Evolutionary conservation across 2,888 invertebrate species (phyloP).

Genomic region (Aromia moschata): DNA sequence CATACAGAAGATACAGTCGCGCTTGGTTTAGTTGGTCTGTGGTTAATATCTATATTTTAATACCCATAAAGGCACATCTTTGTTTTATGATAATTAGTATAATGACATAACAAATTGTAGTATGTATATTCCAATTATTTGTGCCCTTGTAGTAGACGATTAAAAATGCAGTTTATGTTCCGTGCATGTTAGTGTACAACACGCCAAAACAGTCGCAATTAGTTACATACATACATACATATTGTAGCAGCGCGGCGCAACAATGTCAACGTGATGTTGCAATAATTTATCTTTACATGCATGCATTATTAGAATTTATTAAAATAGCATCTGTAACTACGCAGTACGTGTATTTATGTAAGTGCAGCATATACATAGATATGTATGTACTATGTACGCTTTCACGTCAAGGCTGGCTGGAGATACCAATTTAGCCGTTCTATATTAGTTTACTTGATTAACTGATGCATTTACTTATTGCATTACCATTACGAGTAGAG

Average conservation of each 20-base stretch:
- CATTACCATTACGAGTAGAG: too few species aligned
- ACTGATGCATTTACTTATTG: slow-evolving; percentile 1
- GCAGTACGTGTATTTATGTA: slow-evolving; percentile 6
- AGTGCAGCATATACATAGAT: slow-evolving; percentile 1
- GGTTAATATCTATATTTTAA: too few species aligned
- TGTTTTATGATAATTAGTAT: background rate
- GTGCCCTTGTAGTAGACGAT: background rate
- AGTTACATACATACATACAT: too few species aligned
- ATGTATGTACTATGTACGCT: too few species aligned
- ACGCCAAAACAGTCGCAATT: slow-evolving; percentile 2
- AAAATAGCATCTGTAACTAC: slow-evolving; percentile 17
- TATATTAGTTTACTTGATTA: background rate
- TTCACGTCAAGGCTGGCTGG: background rate
- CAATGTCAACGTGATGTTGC: slow-evolving; percentile 22
- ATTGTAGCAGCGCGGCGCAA: too few species aligned
- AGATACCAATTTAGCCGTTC: background rate
- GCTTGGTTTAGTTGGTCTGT: too few species aligned
- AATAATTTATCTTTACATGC: slow-evolving; percentile 17
- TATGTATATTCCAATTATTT: background rate
- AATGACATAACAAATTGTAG: background rate
- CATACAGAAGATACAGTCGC: too few species aligned
- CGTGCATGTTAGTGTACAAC: background rate
- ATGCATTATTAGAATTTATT: slow-evolving; percentile 9
- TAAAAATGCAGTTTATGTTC: background rate
- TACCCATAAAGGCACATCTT: too few species aligned